Base-by-base conservation (phyloP, 2,888 invertebrate genomes). In the Alloscopus bannaensis region DNA sequence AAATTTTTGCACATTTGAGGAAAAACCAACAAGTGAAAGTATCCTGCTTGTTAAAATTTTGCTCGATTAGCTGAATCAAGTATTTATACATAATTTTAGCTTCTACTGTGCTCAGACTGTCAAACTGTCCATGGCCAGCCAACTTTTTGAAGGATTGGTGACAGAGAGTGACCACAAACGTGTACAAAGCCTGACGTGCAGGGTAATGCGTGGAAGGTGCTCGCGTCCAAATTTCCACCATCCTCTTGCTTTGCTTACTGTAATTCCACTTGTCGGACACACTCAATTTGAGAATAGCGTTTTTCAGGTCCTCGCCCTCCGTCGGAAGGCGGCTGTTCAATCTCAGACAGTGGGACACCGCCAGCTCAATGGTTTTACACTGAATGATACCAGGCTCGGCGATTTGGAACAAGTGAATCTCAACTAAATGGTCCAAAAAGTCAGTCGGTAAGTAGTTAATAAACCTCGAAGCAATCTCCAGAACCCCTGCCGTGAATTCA, bases 1-100 rank as follows among this genome's bases (percentile, higher is more conserved):
- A 70, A 1, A 77, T 77, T 28, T 70, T 40, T 0, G 64, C 77
- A 22, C 77, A 77, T 45, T 69, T 69, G 0, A 77, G 13, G 55
- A 45, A 77, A 55, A 77, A 77, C 76, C 76, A 77, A 31, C n/a
- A 40, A 13, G 76, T 77, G 31, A 77, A 77, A 0, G 64, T 55
- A 20, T 77, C 76, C 22, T 77, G 76, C 55, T 62, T 68, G 50
- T 77, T 77, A 40, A 77, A 77, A 3, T 18, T 6, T 18, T 40
- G 52, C 31, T 77, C 69, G 16, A 77, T 64, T 2, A 77, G 24
- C 0, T 77, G 69, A 0, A 55, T 47, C 2, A 77, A 16, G 50
- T 22, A 77, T 59, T 69, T 77, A 31, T 26, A 77, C 62, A 77
- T 62, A 26, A 52, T 47, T 69, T 42, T 68, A 36, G 69, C 68